Conservation (phyloP, 2,888 invertebrate genomes). For the Allolobophora icterica region DNA sequence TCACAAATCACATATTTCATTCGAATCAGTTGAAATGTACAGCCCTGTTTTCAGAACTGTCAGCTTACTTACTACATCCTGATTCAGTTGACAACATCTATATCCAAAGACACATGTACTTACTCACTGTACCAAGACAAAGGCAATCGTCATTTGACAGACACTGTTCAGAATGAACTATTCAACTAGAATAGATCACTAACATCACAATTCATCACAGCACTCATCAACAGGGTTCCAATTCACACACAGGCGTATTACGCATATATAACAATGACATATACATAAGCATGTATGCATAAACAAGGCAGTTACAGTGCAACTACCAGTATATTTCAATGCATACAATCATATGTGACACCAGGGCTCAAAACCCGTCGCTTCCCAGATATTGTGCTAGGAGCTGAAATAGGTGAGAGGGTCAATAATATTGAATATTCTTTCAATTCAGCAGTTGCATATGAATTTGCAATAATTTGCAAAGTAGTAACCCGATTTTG, state of each 20-base stretch:
- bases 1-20: neutral
- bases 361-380: too few species aligned
- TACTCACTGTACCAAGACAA: neutral
- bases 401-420: too few species aligned
- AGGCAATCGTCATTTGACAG: constrained; percentile 1
- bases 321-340: constrained; percentile 13
- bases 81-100: neutral
- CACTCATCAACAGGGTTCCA: neutral
- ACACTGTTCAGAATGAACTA: neutral
- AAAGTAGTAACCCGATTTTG: too few species aligned
- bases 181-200: neutral
- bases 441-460: too few species aligned
- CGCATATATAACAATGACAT: neutral
- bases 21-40: neutral
- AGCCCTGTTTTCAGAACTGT: neutral
- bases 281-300: neutral
- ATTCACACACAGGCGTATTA: neutral
- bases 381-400: too few species aligned
- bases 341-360: too few species aligned
- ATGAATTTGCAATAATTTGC: too few species aligned
- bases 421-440: too few species aligned
- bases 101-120: neutral
- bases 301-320: neutral
- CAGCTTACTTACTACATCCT: neutral
- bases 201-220: neutral